Conservation (phyloP, 2,888 invertebrate species). For the Pediacus dermestoides region DNA sequence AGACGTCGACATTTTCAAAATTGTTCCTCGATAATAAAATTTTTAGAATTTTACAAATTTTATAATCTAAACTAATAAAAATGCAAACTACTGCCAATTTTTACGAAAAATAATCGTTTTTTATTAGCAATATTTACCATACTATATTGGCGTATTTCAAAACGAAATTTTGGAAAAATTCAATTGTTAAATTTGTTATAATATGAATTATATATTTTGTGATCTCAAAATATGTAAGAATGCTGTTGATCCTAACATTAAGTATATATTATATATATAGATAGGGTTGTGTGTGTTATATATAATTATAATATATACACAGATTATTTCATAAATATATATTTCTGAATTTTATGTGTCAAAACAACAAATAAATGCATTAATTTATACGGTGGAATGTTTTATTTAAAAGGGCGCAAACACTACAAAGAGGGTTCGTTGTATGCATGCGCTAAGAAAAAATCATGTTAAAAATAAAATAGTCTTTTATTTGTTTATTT, state of each 20-base stretch:
- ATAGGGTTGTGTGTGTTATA: slow-evolving; percentile 45
- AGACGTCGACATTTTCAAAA: slow-evolving; percentile 30
- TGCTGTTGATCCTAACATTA: slow-evolving; percentile 45
- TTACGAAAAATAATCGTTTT: no score
- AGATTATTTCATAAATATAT: slow-evolving; percentile 49
- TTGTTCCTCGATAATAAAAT: slow-evolving; percentile 35
- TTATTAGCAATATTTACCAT: slow-evolving; percentile 30
- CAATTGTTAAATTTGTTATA: slow-evolving; percentile 49
- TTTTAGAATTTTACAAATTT: no score
- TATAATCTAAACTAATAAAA: no score
- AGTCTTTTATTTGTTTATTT: no score
- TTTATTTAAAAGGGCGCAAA: no score
- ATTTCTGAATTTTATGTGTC: slow-evolving; percentile 52
- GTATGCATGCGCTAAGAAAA: no score
- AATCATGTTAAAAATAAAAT: no score
- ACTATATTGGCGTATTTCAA: slow-evolving; percentile 20
- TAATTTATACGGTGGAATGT: no score
- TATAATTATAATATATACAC: slow-evolving; percentile 45
- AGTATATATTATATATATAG: slow-evolving; percentile 28
- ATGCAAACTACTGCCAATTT: slow-evolving; percentile 37
- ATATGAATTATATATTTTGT: slow-evolving; percentile 51
- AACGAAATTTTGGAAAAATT: slow-evolving; percentile 25
- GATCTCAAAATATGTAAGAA: slow-evolving; percentile 51
- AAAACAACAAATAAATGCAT: slow-evolving; percentile 47
- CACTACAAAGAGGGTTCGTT: no score